These are phyloP conservation scores for Lordiphosa clarofinis DNA, from an alignment of 1,140 invertebrate species.

Conservation along the genomic window DNA sequence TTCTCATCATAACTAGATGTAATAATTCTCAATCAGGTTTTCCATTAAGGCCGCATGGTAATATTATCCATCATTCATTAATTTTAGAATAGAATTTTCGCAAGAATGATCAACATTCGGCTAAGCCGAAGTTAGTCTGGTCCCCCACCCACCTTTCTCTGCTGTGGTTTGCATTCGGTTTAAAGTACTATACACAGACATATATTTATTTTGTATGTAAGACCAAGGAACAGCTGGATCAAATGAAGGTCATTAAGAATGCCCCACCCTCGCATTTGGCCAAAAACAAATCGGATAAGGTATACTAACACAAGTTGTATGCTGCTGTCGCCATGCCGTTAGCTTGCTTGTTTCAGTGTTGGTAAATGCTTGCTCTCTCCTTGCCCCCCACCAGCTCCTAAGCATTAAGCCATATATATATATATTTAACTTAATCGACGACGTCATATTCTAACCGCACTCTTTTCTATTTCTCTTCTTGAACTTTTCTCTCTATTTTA, in stretches of 20 bases:
- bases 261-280: conserved; percentile 90
- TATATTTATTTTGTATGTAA: conserved; percentile 37
- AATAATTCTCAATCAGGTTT: too few species aligned
- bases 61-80: too few species aligned
- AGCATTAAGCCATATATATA: too few species aligned
- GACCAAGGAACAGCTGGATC: conserved; percentile 85
- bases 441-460: conserved; percentile 63
- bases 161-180: too few species aligned
- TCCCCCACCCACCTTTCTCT: too few species aligned
- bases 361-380: conserved; percentile 44
- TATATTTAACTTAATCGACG: conserved; percentile 43
- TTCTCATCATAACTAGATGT: too few species aligned
- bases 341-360: conserved; percentile 51
- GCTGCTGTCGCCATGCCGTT: conserved; percentile 23
- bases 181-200: too few species aligned
- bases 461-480: conserved; percentile 45
- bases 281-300: conserved; percentile 93
- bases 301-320: conserved; percentile 78
- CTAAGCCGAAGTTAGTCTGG: too few species aligned
- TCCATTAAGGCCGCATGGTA: too few species aligned
- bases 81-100: too few species aligned
- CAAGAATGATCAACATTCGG: too few species aligned
- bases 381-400: too few species aligned
- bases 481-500: conserved; percentile 53
- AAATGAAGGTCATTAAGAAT: conserved; percentile 88